Evolutionary conservation across 1,140 invertebrate genomes (phyloP).

Genomic region (Eupristina koningsbergeri): DNA sequence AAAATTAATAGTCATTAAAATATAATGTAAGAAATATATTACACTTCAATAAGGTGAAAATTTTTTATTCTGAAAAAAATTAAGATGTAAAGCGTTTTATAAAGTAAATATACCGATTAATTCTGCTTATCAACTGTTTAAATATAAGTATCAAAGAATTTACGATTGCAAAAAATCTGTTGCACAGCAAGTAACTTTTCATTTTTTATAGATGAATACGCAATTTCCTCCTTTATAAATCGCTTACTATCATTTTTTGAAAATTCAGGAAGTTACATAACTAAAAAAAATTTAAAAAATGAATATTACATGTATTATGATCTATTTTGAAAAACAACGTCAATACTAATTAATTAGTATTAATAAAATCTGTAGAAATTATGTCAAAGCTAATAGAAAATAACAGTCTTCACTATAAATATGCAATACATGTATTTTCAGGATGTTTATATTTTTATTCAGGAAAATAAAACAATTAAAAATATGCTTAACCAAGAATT

Average conservation of each 20-base stretch:
- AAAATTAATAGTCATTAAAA: too few species aligned
- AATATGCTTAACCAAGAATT: not conserved
- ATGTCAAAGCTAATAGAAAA: not conserved
- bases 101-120: not conserved
- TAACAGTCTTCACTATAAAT: not conserved
- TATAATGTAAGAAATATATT: too few species aligned
- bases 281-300: not conserved
- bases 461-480: not conserved
- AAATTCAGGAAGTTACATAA: not conserved
- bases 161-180: not conserved
- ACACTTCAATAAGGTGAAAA: not conserved
- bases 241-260: not conserved
- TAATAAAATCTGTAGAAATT: not conserved
- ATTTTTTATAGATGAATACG: not conserved
- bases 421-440: too few species aligned
- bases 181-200: not conserved
- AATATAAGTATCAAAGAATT: not conserved
- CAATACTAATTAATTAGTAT: not conserved
- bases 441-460: too few species aligned
- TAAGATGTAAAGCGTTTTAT: not conserved
- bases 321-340: not conserved
- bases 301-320: not conserved
- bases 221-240: not conserved
- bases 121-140: not conserved
- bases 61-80: not conserved